A percentile compares a stretch with the other conserved stretches of the same genome.
phyloP scores from a whole-genome alignment of 2,888 invertebrate genomes.

The Caenorhabditis sulstoni region DNA sequence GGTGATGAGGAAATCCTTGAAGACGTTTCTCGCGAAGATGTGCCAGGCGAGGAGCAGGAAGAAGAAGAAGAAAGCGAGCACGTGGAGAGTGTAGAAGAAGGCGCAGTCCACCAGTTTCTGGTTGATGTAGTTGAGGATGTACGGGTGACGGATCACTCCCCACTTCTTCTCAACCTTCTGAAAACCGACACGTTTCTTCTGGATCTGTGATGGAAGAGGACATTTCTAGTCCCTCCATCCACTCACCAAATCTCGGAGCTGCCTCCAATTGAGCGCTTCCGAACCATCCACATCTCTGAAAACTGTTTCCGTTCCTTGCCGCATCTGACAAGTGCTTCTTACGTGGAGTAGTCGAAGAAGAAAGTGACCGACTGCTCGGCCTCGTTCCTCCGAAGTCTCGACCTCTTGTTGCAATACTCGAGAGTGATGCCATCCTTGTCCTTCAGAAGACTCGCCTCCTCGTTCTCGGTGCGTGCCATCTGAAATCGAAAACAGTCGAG shows the following conservation, averaged over 20 bases:
- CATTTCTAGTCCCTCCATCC: too few species aligned
- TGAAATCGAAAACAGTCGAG: constrained; percentile 19
- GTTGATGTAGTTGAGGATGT: constrained; percentile 76
- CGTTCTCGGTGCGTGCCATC: constrained; percentile 21
- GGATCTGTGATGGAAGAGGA: not conserved
- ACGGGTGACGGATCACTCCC: constrained; percentile 77
- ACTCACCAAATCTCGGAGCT: constrained; percentile 54
- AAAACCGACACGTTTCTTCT: not conserved
- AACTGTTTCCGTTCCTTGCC: too few species aligned
- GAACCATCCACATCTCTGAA: constrained; percentile 37
- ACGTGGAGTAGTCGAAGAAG: constrained; percentile 54
- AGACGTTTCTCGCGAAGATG: constrained; percentile 66
- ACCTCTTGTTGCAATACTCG: constrained; percentile 50
- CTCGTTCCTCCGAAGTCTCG: constrained; percentile 44
- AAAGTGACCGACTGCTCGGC: constrained; percentile 50
- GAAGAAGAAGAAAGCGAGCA: constrained; percentile 73
- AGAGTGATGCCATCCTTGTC: constrained; percentile 23
- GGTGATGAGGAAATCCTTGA: constrained; percentile 71
- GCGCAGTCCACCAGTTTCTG: constrained; percentile 72
- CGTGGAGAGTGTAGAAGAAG: constrained; percentile 71
- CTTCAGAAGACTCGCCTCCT: constrained; percentile 25
- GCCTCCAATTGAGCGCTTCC: constrained; percentile 51
- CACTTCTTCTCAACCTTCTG: constrained; percentile 64
- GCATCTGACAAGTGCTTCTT: not conserved
- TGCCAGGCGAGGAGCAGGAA: constrained; percentile 79